Conservation (phyloP, 1,140 invertebrate species). For the Rhynchophorus ferrugineus region DNA sequence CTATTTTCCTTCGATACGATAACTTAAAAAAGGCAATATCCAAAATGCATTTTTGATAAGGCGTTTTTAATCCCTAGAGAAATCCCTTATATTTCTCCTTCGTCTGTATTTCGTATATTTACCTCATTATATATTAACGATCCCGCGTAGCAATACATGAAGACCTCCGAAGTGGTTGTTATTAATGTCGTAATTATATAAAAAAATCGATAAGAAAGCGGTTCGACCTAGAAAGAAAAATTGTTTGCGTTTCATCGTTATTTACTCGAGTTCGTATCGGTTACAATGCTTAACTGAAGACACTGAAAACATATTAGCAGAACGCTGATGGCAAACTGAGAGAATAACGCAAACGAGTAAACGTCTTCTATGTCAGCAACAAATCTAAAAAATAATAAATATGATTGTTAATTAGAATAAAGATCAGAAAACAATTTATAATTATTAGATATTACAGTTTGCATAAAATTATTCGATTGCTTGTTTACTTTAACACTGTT, state of each 20-base stretch:
- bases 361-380: neutral
- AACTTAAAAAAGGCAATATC: too few species aligned
- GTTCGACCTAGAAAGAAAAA: neutral
- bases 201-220: neutral
- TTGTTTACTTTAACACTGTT: too few species aligned
- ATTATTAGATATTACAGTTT: too few species aligned
- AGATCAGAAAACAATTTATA: too few species aligned
- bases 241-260: too few species aligned
- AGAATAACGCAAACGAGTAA: neutral
- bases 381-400: neutral
- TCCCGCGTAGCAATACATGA: neutral
- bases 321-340: neutral
- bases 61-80: too few species aligned
- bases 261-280: too few species aligned
- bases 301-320: neutral
- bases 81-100: too few species aligned
- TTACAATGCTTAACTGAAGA: neutral
- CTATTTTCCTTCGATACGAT: too few species aligned
- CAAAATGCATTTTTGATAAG: too few species aligned
- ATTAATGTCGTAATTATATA: neutral
- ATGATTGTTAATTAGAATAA: neutral
- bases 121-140: neutral
- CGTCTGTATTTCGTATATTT: too few species aligned
- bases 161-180: neutral
- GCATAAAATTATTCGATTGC: too few species aligned